Percentiles rank a stretch among this genome's conserved stretches.
phyloP scores from a whole-genome alignment of 2,797 vertebrate species.

The Denticeps clupeoides region DNA sequence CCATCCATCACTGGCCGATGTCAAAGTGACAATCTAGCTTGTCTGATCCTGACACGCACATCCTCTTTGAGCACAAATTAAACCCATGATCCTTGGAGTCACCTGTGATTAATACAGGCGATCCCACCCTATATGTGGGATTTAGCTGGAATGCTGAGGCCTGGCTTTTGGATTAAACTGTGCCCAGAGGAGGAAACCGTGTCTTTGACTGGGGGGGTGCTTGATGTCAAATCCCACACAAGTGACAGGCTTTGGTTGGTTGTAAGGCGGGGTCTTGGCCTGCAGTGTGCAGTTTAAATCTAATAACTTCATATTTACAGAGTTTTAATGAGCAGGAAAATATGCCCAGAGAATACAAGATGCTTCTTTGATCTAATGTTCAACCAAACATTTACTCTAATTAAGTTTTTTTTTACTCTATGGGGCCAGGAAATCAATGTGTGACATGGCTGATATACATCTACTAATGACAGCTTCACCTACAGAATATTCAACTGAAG shows the following conservation, averaged over 20 bases:
- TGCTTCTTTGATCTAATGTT: slow-evolving; percentile 2
- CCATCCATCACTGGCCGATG: slow-evolving; percentile 46
- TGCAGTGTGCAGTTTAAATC: background rate
- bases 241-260: too few species aligned
- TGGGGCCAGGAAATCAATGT: slow-evolving; percentile 13
- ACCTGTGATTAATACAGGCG: slow-evolving; percentile 53
- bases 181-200: background rate
- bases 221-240: slow-evolving; percentile 1
- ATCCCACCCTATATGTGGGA: slow-evolving; percentile 3
- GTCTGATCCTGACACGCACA: slow-evolving; percentile 34
- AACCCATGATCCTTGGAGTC: slow-evolving; percentile 52
- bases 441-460: slow-evolving; percentile 20
- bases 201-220: background rate
- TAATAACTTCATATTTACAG: slow-evolving; percentile 1
- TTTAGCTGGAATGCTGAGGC: background rate
- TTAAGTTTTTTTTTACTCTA: slow-evolving; percentile 3
- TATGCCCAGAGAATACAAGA: background rate
- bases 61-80: slow-evolving; percentile 47
- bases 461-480: slow-evolving; percentile 16
- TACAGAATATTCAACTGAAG: background rate
- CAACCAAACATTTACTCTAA: too few species aligned
- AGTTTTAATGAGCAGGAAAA: background rate
- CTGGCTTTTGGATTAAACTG: background rate
- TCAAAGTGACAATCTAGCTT: slow-evolving; percentile 47
- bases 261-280: background rate